Base-by-base conservation (phyloP, 2,113 vertebrate genomes). In the Calidris pygmaea region DNA sequence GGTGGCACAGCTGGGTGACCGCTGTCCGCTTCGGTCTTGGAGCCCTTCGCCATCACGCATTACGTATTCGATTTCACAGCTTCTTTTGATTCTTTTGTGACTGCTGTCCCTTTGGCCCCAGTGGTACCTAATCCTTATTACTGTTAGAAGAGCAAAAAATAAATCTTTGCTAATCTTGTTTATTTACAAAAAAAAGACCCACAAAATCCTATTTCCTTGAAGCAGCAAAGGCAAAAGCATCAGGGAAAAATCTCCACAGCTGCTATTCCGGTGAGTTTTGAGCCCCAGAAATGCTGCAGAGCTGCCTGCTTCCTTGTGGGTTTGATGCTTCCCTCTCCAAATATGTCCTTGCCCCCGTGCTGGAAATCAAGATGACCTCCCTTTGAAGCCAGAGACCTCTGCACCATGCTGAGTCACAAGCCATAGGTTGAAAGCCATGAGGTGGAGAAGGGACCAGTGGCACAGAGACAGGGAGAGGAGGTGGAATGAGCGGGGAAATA, bases 21-120 rank as follows among this genome's bases (percentile, higher is more conserved):
- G 3, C n/a, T 72, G 47, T 30, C 34, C 1, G 0, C 18, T 66
- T 68, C 1, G 0, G 20, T 32, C 39, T n/a, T 3, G 0, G 48
- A 41, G 32, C 55, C 32, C 67, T 77, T 83, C 7, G 0, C 45
- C 41, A 53, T 66, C 65, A 4, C 0, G 1, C 15, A 6, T 47
- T 23, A 32, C 17, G 16, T 16, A 37, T n/a, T 66, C 41, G 56
- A 52, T 77, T 86, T 75, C 70, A 68, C 37, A 43, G 43, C 34
- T 79, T 43, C 63, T 63, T 87, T 81, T 52, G 50, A 68, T 93
- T 90, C 32, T 2, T 62, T 87, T 85, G 30, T 50, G 65, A 35
- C n/a, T 77, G 41, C 67, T 70, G 62, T 53, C 67, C 71, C n/a
- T 93, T 91, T 91, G 47, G 78, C 29, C 81, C 47, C 8, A 10